These are phyloP conservation scores for Sylvia borin DNA, from an alignment of 2,797 vertebrate species.

Conservation along the genomic window DNA sequence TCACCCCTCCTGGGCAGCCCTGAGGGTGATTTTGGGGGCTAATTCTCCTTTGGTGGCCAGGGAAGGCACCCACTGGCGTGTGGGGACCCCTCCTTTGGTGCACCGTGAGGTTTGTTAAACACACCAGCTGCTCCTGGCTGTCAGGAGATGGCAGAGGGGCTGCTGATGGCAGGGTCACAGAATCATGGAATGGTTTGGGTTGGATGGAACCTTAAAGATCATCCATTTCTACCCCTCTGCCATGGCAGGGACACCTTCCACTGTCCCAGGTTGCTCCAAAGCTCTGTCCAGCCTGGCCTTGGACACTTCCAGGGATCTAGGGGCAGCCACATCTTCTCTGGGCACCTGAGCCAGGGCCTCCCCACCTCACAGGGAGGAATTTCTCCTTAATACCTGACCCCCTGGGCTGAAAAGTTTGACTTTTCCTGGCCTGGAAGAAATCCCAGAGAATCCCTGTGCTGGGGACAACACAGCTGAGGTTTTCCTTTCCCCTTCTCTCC, in stretches of 20 bases:
- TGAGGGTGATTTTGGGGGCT: not conserved
- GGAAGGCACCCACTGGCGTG: fast-evolving
- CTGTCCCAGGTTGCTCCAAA: fast-evolving
- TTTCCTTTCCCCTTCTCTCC: not conserved
- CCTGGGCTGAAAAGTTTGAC: not conserved
- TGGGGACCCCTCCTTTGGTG: not conserved
- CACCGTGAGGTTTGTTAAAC: fast-evolving
- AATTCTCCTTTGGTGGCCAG: fast-evolving
- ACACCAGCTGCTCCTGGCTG: not conserved
- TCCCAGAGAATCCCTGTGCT: not conserved
- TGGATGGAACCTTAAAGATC: too few species aligned
- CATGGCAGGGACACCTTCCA: not conserved
- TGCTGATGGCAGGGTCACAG: not conserved
- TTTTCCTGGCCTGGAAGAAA: not conserved
- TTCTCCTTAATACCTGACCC: not conserved
- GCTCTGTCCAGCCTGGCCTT: not conserved
- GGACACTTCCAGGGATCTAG: not conserved
- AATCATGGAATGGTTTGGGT: not conserved
- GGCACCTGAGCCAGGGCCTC: not conserved
- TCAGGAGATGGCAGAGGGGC: fast-evolving
- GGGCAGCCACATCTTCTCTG: not conserved
- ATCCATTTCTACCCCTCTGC: not conserved
- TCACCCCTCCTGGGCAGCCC: not conserved
- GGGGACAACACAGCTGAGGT: not conserved
- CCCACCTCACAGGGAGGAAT: not conserved